These are phyloP conservation scores for Lanius ludovicianus DNA, from an alignment of 2,113 vertebrate species.

Conservation along the genomic window DNA sequence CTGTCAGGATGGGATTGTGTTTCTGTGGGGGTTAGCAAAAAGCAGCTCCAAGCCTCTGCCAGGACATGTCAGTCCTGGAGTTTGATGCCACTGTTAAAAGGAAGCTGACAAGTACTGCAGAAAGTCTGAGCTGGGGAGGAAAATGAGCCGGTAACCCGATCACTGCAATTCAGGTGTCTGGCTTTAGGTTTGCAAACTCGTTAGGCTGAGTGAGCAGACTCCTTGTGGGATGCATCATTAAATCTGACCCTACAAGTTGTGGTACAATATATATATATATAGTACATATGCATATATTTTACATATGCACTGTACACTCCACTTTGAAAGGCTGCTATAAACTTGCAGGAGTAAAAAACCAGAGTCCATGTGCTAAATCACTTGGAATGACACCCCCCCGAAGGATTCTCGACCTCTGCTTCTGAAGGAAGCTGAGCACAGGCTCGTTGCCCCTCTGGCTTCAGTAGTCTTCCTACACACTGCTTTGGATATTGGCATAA, in stretches of 20 bases:
- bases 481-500: not conserved
- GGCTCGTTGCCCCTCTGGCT: not conserved
- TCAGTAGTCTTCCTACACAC: not conserved
- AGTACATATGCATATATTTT: fast-evolving
- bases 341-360: not conserved
- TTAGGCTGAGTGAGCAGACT: not conserved
- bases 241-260: not conserved
- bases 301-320: fast-evolving
- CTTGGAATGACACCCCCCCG: not conserved
- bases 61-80: not conserved
- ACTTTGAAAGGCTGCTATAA: not conserved
- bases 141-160: not conserved
- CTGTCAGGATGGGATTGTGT: not conserved
- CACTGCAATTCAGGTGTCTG: not conserved
- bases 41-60: not conserved
- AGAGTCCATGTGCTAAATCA: not conserved
- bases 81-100: not conserved
- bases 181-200: not conserved
- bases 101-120: not conserved
- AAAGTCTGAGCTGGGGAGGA: not conserved
- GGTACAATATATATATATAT: not conserved
- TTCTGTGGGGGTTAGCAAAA: not conserved
- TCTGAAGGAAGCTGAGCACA: not conserved
- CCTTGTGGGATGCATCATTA: not conserved
- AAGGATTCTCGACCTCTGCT: not conserved